These are phyloP conservation scores for Rhyacophila brunnea DNA, from an alignment of 1,140 invertebrate genomes.

Conservation along the genomic window DNA sequence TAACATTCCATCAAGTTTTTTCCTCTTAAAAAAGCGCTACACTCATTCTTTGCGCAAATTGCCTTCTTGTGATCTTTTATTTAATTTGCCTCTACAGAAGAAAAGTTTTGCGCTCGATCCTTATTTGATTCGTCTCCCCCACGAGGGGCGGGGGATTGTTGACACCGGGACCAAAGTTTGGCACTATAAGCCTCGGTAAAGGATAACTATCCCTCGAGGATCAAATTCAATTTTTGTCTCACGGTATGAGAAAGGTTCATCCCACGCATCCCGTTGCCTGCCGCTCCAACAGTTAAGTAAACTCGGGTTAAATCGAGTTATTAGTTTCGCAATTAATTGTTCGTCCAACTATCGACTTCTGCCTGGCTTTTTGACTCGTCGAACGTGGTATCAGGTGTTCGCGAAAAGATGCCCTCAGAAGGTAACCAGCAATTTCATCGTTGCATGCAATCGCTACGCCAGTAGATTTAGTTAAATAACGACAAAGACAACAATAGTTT, in stretches of 20 bases:
- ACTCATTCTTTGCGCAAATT: background rate
- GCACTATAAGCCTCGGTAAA: background rate
- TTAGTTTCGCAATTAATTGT: slow-evolving; percentile 21
- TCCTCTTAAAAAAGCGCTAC: no score
- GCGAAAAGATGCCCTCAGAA: background rate
- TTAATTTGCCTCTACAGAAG: slow-evolving; percentile 11
- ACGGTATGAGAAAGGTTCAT: background rate
- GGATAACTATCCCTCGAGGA: background rate
- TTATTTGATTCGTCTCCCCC: slow-evolving; percentile 9
- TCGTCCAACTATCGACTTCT: slow-evolving; percentile 11
- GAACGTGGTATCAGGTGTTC: slow-evolving; percentile 7
- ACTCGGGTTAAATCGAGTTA: slow-evolving; percentile 17
- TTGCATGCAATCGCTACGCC: no score
- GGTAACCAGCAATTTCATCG: no score
- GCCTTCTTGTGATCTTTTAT: slow-evolving; percentile 9
- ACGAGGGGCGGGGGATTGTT: slow-evolving; percentile 3
- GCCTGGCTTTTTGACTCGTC: background rate
- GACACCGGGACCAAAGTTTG: slow-evolving; percentile 7
- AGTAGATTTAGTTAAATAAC: no score
- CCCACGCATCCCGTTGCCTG: background rate
- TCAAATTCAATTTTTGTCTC: slow-evolving; percentile 8
- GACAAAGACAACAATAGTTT: no score
- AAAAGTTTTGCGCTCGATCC: slow-evolving; percentile 2
- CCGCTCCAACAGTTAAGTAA: slow-evolving; percentile 1
- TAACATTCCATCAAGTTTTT: no score